Evolutionary conservation across 2,113 vertebrate genomes (phyloP).

Genomic region (Mastomys coucha): DNA sequence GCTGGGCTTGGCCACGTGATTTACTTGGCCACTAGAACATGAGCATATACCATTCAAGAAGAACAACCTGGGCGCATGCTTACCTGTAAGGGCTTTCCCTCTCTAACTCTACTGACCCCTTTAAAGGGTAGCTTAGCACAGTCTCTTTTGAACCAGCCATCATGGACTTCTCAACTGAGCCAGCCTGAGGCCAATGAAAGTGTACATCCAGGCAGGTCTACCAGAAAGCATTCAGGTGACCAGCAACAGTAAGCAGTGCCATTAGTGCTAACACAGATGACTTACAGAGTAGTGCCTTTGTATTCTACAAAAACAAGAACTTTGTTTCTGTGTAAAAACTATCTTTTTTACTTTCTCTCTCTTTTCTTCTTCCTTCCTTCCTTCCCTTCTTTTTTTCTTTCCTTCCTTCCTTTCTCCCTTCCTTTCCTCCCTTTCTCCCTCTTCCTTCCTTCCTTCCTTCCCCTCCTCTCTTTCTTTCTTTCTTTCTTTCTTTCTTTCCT

Average conservation of each 20-base stretch:
- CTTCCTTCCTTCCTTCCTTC: rapidly evolving
- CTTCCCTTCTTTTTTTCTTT: neutral
- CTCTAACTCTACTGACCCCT: neutral
- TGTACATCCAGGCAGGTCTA: neutral
- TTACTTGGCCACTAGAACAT: neutral
- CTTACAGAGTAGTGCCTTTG: neutral
- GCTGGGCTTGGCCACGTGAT: neutral
- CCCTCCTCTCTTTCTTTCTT: rapidly evolving
- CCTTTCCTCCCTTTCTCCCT: rapidly evolving
- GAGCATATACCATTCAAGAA: neutral
- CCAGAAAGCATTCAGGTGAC: neutral
- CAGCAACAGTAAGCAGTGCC: neutral
- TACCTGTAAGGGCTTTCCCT: neutral
- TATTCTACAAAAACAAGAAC: constrained; percentile 23
- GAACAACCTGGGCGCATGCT: neutral
- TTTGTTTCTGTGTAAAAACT: neutral
- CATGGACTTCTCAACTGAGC: neutral
- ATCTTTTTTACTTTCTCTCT: neutral
- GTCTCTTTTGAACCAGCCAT: neutral
- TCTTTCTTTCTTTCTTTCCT: rapidly evolving
- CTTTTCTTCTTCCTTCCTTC: rapidly evolving
- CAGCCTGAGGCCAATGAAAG: neutral
- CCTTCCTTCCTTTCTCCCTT: rapidly evolving
- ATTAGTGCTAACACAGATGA: neutral
- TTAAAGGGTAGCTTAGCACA: neutral